phyloP scores from a whole-genome alignment of 2,888 invertebrate species.

The Hirtodrosophila alboralis region DNA sequence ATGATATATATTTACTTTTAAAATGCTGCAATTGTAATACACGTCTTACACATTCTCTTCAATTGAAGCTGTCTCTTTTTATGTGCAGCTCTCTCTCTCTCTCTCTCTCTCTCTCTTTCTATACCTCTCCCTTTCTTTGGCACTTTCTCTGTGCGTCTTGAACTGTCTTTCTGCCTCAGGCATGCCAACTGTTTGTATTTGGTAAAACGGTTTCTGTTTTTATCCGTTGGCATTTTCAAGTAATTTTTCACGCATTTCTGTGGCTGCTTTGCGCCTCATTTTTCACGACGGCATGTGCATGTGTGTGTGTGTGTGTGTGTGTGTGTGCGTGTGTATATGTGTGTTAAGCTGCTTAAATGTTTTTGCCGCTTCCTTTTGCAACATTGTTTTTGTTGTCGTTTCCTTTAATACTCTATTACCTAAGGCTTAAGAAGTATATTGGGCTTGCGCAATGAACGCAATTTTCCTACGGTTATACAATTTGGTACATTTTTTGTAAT shows the following conservation, averaged over 20 bases:
- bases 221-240: slow-evolving; percentile 77
- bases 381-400: slow-evolving; percentile 42
- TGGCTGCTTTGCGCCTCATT: slow-evolving; percentile 79
- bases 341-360: slow-evolving; percentile 80
- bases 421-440: too few species aligned
- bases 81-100: slow-evolving; percentile 1
- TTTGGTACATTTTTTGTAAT: too few species aligned
- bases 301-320: slow-evolving; percentile 13
- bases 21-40: slow-evolving; percentile 49
- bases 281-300: slow-evolving; percentile 54
- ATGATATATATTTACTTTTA: slow-evolving; percentile 46
- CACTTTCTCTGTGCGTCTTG: slow-evolving; percentile 20
- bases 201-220: slow-evolving; percentile 62
- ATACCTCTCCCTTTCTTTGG: not conserved
- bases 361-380: slow-evolving; percentile 58
- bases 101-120: not conserved
- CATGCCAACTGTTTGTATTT: slow-evolving; percentile 60
- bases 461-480: too few species aligned
- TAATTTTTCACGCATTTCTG: slow-evolving; percentile 80
- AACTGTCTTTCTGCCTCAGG: slow-evolving; percentile 33
- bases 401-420: slow-evolving; percentile 6
- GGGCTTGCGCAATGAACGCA: too few species aligned
- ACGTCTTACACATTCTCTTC: slow-evolving; percentile 28
- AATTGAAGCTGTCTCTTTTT: not conserved
- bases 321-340: slow-evolving; percentile 41